Evolutionary conservation across 1,140 invertebrate species (phyloP), one percentile per base, ranked within the genome.

Genomic region (Luehdorfia chinensis): DNA sequence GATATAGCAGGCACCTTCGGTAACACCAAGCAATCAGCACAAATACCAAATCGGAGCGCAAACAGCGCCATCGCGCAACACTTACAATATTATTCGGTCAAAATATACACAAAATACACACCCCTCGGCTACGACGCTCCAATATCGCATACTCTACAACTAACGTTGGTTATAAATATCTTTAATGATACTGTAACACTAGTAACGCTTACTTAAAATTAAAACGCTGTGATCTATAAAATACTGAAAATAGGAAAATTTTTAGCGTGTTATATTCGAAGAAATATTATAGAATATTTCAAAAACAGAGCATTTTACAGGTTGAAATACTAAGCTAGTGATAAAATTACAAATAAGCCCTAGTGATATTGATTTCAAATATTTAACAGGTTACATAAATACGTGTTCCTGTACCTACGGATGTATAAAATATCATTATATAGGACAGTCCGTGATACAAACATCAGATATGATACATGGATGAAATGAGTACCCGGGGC

Each of bases 1-100:
- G 96, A 97, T 90, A 98, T 97, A 90, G 96, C 96, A 88, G 96
- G 96, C 90, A 96, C 94, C 94, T 95, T 88, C 67, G 74, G 78
- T 81, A 85, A 87, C 79, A 84, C 73, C 80, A 88, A 80, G 67
- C 77, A 76, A 78, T 85, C 72, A 85, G 80, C 64, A 78, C 65
- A 74, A 61, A 66, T 62, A 75, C 72, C 69, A 65, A 75, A 59
- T 65, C 55, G 64, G 55, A 48, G 41, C 66, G 51, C 65, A 57
- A 49, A 52, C 49, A 28, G 25, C 11, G 23, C 47, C 47, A 19
- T 21, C 54, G 55, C 66, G 55, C 44, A 39, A 41, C 25, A 47
- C 59, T 62, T 54, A 71, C 58, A 66, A 60, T 16, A 21, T 18
- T 9, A 19, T 3, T 37, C 9, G 55, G 56, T 59, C 63, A 61